Evolutionary conservation across 2,113 vertebrate species (phyloP), one percentile per base, ranked within the genome.

Genomic region (Phylloscopus trochiloides): DNA sequence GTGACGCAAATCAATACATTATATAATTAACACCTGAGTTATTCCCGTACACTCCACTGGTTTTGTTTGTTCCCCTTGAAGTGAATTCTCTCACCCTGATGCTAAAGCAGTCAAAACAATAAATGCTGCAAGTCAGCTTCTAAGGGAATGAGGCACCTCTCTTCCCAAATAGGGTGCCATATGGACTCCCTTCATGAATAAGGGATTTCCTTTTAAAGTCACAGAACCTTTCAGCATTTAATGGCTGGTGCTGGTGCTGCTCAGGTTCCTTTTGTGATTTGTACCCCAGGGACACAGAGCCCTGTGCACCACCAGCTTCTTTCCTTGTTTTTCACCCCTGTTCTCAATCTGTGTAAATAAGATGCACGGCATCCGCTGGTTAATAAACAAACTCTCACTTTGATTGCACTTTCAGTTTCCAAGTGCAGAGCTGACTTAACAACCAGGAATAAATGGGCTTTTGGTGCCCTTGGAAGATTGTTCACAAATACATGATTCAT

Each of bases 401-500:
- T 38, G 93, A 95, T 93, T 95, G 79, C 80, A 80, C 88, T 94
- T 95, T 96, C 93, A 70, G 94, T 96, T 97, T 97, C 92, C 92
- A 92, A 90, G 88, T 1, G 3, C 51, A 20, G 79, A 78, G 29
- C 31, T 73, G 63, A 57, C 66, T 61, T 77, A 47, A 86, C 78
- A 79, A 90, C 13, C 76, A 83, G 85, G 67, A 76, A 62, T 57
- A 86, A 92, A 91, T 15, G 90, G 66, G 34, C 47, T 94, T 96
- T 86, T 57, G 32, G 86, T 45, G 75, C 72, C 96, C 94, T 98
- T 97, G 92, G 87, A 96, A 90, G 93, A 59, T 59, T 95, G 95
- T 94, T 93, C 82, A 91, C 81, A 97, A 95, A 97, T 92, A 65
- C 52, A n/a, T 97, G 97, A 98, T 97, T 97, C 88, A 97, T 89